Evolutionary conservation across 1,140 invertebrate species (phyloP), one percentile per base, ranked within the genome.

Genomic region (Calliphora vicina): DNA sequence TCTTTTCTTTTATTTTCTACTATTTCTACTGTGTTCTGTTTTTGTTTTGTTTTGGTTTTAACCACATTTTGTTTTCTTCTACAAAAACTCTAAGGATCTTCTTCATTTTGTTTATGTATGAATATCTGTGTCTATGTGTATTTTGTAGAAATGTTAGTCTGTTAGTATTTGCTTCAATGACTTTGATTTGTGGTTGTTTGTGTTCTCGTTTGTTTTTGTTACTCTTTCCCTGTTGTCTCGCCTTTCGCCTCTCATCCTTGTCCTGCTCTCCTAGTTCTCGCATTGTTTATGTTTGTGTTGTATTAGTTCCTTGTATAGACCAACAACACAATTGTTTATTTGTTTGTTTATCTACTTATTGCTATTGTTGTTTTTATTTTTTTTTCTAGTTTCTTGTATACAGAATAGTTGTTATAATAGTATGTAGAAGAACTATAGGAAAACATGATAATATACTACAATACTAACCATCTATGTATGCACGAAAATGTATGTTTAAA

Each of bases 161-260:
- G 25, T 67, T 81, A 29, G 17, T 57, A 61, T 81, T 81, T 81
- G 80, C 80, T 81, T 78, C n/a, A 78, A 43, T 78, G 74, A 78
- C 23, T 78, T 78, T 78, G 74, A 78, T 57, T 81, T 81, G 25
- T 81, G 25, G 80, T 67, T 61, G 80, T 81, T 67, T 27, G 20
- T 81, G 29, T 78, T 78, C n/a, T 17, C 29, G 27, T 27, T 29
- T 27, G 1, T 45, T 45, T n/a, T n/a, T 80, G 20, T 25, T 81
- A 2, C n/a, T 81, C 45, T 25, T 25, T 73, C 27, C 3, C 71
- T 12, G 5, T 25, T 8, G 12, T 73, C 20, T 1, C 72, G 25
- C 13, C 35, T 73, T 2, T 35, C 35, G 5, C 6, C 35, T 35
- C 10, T 35, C 35, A 10, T 35, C 35, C 35, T 35, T 0, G 35